Evolutionary conservation across 2,797 vertebrate genomes (phyloP).

Genomic region (Buphagus erythrorhynchus): DNA sequence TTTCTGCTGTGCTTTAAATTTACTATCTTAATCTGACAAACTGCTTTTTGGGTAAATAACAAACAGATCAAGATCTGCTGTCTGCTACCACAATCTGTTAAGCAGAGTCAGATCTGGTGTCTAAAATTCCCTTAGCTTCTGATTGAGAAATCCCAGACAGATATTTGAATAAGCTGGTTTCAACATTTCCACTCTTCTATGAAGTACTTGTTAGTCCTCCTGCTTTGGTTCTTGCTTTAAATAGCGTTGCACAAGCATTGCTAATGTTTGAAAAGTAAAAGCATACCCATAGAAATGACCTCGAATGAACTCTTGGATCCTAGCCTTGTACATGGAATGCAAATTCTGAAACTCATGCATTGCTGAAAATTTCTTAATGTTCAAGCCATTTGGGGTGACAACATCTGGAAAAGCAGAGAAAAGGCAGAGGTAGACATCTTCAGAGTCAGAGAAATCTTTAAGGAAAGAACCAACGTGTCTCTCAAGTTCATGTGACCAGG

Average conservation of each 20-base stretch:
- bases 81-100: neutral
- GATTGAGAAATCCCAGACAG: neutral
- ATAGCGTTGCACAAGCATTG: neutral
- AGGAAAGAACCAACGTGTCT: neutral
- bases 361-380: constrained; percentile 96
- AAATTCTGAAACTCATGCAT: constrained; percentile 98
- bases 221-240: neutral
- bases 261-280: constrained; percentile 34
- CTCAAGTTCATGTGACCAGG: neutral
- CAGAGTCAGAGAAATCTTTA: constrained; percentile 12
- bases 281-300: constrained; percentile 97
- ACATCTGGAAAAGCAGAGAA: constrained; percentile 84
- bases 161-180: neutral
- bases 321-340: constrained; percentile 89
- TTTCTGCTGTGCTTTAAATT: neutral
- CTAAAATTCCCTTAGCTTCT: neutral
- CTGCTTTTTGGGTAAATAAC: neutral
- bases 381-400: constrained; percentile 94
- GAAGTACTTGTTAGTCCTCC: neutral
- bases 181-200: neutral
- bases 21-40: neutral
- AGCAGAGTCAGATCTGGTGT: neutral
- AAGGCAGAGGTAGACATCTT: constrained; percentile 46
- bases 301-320: constrained; percentile 94
- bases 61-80: neutral